Percentiles rank a stretch among this genome's conserved stretches.
These are phyloP conservation scores for Poecilia picta DNA, from an alignment of 2,797 vertebrate species.

Conservation along the genomic window DNA sequence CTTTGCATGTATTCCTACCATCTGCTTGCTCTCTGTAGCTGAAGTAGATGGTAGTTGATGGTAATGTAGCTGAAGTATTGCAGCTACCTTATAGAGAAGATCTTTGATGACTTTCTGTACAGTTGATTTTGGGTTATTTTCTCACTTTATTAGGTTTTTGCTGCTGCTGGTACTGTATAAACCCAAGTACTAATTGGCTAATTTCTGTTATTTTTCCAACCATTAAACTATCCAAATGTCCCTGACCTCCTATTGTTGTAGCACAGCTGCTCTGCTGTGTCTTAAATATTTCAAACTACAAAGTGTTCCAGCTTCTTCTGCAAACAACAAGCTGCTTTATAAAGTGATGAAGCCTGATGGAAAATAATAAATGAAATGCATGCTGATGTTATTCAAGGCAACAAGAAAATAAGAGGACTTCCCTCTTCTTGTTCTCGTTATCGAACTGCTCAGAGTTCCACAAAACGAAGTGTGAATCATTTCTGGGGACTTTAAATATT, in stretches of 20 bases:
- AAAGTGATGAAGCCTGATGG: background rate
- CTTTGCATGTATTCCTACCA: constrained; percentile 14
- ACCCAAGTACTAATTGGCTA: background rate
- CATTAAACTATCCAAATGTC: background rate
- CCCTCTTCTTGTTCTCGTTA: background rate
- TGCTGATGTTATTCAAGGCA: background rate
- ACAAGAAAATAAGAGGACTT: background rate
- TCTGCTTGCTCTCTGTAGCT: background rate
- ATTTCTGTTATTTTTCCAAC: background rate
- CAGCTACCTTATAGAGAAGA: background rate
- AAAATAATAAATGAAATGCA: background rate
- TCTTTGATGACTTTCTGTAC: background rate
- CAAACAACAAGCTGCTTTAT: background rate
- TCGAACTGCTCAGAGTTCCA: background rate
- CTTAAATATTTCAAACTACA: background rate
- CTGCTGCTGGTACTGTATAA: background rate
- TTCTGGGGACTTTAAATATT: background rate
- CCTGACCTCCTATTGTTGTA: background rate
- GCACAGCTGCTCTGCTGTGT: background rate
- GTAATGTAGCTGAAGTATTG: no score
- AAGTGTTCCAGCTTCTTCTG: background rate
- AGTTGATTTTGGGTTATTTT: background rate
- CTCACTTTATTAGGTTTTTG: background rate
- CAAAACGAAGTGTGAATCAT: background rate
- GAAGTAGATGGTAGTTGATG: background rate